Conservation (phyloP, 2,113 vertebrate genomes). For the Gavialis gangeticus region DNA sequence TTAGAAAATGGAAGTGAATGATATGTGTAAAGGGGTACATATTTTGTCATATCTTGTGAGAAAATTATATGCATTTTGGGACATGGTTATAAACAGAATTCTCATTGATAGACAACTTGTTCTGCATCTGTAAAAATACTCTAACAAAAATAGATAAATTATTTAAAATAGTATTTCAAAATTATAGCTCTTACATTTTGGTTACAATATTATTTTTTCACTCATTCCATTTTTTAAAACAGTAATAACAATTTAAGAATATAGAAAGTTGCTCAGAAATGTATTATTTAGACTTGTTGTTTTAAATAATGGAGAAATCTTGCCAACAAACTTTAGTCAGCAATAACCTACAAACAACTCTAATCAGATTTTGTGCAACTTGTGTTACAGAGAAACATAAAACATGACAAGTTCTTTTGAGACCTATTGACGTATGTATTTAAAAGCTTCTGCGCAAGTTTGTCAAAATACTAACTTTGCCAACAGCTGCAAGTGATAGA, state of each 20-base stretch:
- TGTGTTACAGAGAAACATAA: not conserved
- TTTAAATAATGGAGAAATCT: not conserved
- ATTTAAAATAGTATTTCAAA: not conserved
- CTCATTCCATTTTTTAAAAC: not conserved
- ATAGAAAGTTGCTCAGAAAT: not conserved
- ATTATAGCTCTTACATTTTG: not conserved
- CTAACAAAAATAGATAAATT: not conserved
- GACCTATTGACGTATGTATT: not conserved
- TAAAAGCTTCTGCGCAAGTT: not conserved
- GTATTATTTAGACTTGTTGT: not conserved
- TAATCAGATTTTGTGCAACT: not conserved
- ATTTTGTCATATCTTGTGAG: constrained; percentile 6
- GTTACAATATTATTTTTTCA: not conserved
- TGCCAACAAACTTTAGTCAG: not conserved
- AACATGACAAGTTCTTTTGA: not conserved
- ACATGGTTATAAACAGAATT: not conserved
- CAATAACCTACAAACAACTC: not conserved
- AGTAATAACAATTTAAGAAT: not conserved
- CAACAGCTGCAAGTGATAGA: not conserved
- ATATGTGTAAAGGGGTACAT: not conserved
- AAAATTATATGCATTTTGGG: not conserved
- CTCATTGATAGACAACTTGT: not conserved
- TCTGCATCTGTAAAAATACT: not conserved
- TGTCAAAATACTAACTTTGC: not conserved
- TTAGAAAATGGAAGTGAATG: not conserved